Evolutionary conservation across 2,888 invertebrate species (phyloP).

Genomic region (Spialia ferax): DNA sequence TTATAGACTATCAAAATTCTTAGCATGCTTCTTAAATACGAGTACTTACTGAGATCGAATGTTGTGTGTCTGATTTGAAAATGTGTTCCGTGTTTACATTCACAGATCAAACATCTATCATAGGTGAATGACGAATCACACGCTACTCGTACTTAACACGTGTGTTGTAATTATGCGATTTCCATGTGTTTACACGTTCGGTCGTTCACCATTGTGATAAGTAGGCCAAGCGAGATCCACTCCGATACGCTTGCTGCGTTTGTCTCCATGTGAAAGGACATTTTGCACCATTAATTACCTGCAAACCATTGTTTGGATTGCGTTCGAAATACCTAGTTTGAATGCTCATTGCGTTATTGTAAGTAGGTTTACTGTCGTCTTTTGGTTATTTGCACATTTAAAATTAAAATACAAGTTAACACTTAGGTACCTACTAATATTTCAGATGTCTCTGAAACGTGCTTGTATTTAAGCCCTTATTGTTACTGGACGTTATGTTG

Average conservation of each 20-base stretch:
- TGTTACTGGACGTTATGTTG: no score
- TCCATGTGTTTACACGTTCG: conserved; percentile 57
- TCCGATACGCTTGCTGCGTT: conserved; percentile 32
- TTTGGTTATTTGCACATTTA: background rate
- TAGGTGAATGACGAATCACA: conserved; percentile 28
- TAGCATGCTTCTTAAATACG: background rate
- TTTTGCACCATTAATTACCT: conserved; percentile 18
- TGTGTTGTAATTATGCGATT: conserved; percentile 28
- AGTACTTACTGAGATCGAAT: no score
- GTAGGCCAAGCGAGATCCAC: conserved; percentile 33
- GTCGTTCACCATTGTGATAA: conserved; percentile 63
- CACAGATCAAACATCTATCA: conserved; percentile 16
- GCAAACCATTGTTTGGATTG: conserved; percentile 7
- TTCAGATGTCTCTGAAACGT: no score
- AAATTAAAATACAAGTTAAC: no score
- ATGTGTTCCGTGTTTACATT: background rate
- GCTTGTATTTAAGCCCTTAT: no score
- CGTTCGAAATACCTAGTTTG: no score
- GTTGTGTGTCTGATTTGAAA: background rate
- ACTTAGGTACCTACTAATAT: no score
- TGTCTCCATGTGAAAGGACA: conserved; percentile 34
- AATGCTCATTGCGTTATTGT: background rate
- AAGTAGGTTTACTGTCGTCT: background rate
- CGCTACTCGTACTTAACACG: conserved; percentile 13
- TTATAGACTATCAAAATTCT: no score